Conservation (phyloP, 2,888 invertebrate species). For the Zeuzera pyrina region DNA sequence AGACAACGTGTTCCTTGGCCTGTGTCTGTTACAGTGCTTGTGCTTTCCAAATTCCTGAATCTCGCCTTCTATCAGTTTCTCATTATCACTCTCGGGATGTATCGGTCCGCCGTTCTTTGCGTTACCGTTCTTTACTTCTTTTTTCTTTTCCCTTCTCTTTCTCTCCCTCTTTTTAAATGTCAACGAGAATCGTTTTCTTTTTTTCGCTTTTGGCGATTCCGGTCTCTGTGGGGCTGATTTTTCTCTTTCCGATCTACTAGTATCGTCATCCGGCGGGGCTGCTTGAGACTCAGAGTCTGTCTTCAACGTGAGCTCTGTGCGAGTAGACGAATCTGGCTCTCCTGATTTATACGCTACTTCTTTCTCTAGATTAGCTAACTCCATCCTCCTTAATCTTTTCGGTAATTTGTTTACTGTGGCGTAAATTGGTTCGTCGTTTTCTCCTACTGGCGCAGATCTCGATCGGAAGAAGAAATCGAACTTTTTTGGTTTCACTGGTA, state of each 20-base stretch:
- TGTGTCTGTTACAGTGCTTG: conserved; percentile 49
- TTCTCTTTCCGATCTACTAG: conserved; percentile 60
- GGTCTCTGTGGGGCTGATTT: conserved; percentile 53
- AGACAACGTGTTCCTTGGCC: conserved; percentile 52
- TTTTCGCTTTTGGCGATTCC: conserved; percentile 61
- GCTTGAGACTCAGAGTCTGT: conserved; percentile 57
- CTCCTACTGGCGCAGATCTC: conserved; percentile 65
- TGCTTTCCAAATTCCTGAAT: conserved; percentile 38
- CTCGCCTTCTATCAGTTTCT: conserved; percentile 57
- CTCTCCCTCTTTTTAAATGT: conserved; percentile 63
- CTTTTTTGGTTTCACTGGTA: conserved; percentile 59
- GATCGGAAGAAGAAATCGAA: conserved; percentile 66
- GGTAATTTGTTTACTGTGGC: conserved; percentile 68
- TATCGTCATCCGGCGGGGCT: conserved; percentile 56
- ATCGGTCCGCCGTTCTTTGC: conserved; percentile 44
- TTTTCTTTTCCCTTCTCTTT: conserved; percentile 60
- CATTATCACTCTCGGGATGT: conserved; percentile 55
- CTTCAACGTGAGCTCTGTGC: conserved; percentile 55
- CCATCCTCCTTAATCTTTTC: conserved; percentile 61
- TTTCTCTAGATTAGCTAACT: conserved; percentile 60
- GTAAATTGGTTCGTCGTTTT: conserved; percentile 64
- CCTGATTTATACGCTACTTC: conserved; percentile 60
- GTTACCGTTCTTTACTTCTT: conserved; percentile 45
- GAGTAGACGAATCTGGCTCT: conserved; percentile 53
- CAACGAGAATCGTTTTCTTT: conserved; percentile 59